A percentile compares a stretch with the other conserved stretches of the same genome.
Conservation (phyloP, 2,888 invertebrate genomes). For the Lasioglossum malachurum region DNA sequence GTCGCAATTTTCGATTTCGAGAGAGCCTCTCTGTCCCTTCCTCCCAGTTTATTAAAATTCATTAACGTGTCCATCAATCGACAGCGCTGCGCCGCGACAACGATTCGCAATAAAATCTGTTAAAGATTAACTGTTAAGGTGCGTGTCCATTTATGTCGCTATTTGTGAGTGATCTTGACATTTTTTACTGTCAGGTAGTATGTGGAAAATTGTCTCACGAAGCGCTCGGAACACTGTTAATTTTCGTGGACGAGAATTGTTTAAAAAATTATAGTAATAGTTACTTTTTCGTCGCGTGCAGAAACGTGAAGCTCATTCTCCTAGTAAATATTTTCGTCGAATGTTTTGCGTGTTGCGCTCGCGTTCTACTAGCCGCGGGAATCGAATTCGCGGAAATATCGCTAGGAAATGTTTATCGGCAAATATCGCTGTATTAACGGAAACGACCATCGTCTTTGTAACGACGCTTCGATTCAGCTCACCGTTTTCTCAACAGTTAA, state of each 20-base stretch:
- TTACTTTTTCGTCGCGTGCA: not conserved
- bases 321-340: not conserved
- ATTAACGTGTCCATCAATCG: not conserved
- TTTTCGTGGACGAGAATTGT: too few relatives aligned
- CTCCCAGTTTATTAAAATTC: constrained; percentile 12
- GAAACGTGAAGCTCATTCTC: constrained; percentile 27
- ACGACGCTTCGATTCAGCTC: constrained; percentile 1
- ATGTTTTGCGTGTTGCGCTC: not conserved
- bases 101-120: constrained; percentile 42
- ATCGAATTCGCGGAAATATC: not conserved
- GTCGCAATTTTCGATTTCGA: constrained; percentile 2
- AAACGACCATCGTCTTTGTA: not conserved
- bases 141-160: not conserved
- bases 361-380: not conserved
- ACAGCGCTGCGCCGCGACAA: constrained; percentile 4
- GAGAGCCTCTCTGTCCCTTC: not conserved
- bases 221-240: not conserved
- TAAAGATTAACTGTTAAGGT: constrained; percentile 44
- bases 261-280: too few relatives aligned
- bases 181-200: too few relatives aligned
- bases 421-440: not conserved
- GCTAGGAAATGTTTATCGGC: not conserved
- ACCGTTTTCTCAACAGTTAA: not conserved
- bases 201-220: not conserved
- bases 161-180: not conserved